Base-by-base conservation (phyloP, 1,140 invertebrate genomes). In the Trichomalopsis sarcophagae region DNA sequence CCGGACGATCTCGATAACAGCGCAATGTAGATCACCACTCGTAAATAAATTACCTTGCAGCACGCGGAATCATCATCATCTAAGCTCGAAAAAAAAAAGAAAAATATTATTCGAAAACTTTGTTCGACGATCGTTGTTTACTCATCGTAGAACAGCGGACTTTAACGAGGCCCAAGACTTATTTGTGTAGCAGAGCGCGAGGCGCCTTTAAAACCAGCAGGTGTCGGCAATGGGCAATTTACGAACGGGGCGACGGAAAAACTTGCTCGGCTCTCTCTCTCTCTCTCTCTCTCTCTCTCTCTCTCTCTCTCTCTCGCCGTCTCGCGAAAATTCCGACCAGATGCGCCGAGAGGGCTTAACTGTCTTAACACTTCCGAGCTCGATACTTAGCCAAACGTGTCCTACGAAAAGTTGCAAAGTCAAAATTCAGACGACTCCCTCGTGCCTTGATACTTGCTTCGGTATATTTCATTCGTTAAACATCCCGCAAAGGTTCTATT, bases 211-310 rank as follows among this genome's bases (percentile, higher is more conserved):
- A 81, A 76, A 71, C 47, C 74, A 30, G n/a, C 84, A 86, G 84
- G 75, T 86, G 84, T 50, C 27, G 73, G 13, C 7, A 86, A 86
- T 86, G 84, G 84, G 80, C 80, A 76, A 86, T 82, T 86, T 77
- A 62, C 84, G 55, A 50, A 85, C 55, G 40, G 55, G 50, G 27
- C 68, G 47, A 75, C 69, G 47, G 33, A 79, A 78, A 86, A 86
- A 86, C 75, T 86, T 86, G 10, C 44, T 82, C 33, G 33, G 33
- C 33, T 36, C 33, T 36, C 27, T 27, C 27, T 27, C 1, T 1
- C 27, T 82, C 27, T 27, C 27, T 27, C 27, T 27, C 27, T 27
- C 27, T 27, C 27, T 27, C 27, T 27, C 27, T 27, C 27, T 27
- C 27, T 27, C 1, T 27, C 27, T 27, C 27, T 27, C 27, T 27